phyloP scores from a whole-genome alignment of 2,888 invertebrate genomes.

The Hydraecia micacea region DNA sequence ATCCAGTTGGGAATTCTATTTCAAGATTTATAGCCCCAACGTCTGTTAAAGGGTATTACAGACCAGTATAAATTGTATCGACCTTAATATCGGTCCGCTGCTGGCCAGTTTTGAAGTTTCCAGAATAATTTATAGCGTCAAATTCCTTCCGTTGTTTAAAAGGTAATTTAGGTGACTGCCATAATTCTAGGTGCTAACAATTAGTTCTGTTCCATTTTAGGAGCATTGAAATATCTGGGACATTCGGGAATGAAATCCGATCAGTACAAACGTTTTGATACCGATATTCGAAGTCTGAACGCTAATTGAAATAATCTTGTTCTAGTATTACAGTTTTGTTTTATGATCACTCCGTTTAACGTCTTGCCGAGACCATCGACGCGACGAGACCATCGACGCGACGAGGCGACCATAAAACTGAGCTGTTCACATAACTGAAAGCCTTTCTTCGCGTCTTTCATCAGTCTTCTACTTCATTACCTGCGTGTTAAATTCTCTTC shows the following conservation, averaged over 20 bases:
- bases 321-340: not conserved
- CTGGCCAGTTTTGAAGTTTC: constrained; percentile 14
- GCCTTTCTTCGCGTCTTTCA: not conserved
- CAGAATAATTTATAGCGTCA: constrained; percentile 31
- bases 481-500: not conserved
- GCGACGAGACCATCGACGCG: too few relatives aligned
- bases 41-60: constrained; percentile 17
- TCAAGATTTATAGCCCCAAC: constrained; percentile 31
- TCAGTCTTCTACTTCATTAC: not conserved
- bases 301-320: not conserved
- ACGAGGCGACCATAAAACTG: not conserved
- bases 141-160: constrained; percentile 35
- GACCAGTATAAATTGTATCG: constrained; percentile 40
- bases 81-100: constrained; percentile 11
- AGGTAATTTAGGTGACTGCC: constrained; percentile 11
- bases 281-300: not conserved
- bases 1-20: constrained; percentile 30
- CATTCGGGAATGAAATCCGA: not conserved
- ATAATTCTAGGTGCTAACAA: constrained; percentile 9
- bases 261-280: not conserved
- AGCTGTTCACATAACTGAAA: not conserved
- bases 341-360: not conserved
- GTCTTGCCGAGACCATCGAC: too few relatives aligned
- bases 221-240: not conserved
- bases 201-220: constrained; percentile 16